A percentile compares a stretch with the other conserved stretches of the same genome.
Conservation (phyloP, 2,113 vertebrate genomes). For the Protomyctophum bolini region DNA sequence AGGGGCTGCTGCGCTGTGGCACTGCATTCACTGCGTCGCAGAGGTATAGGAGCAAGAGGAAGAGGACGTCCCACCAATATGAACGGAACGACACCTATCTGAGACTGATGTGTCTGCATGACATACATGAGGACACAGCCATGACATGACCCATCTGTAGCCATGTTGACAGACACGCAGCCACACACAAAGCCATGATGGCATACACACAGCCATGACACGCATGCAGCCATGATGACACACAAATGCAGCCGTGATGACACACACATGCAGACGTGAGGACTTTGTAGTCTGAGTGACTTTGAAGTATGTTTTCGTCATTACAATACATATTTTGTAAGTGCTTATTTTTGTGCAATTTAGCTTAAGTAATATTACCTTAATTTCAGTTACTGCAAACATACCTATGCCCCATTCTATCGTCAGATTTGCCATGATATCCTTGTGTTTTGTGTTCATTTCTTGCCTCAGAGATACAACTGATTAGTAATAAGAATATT, state of each 20-base stretch:
- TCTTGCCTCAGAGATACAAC: conserved; percentile 45
- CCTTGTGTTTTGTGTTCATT: conserved; percentile 38
- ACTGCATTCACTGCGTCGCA: conserved; percentile 89
- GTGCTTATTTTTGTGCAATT: not conserved
- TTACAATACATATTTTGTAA: not conserved
- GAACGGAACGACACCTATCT: conserved; percentile 66
- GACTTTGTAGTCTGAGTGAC: too few relatives aligned
- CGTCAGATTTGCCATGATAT: conserved; percentile 30
- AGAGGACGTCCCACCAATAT: conserved; percentile 62
- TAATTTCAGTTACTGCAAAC: too few relatives aligned
- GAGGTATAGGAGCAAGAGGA: conserved; percentile 63
- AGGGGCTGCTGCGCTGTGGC: conserved; percentile 95
- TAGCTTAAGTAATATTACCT: not conserved
- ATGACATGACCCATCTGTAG: conserved; percentile 4
- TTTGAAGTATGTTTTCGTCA: too few relatives aligned
- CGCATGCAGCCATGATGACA: too few relatives aligned
- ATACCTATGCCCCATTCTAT: not conserved
- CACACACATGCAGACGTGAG: too few relatives aligned
- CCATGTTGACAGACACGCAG: not conserved
- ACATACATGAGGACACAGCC: conserved; percentile 2
- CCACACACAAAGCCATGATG: too few relatives aligned
- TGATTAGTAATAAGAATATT: conserved; percentile 30
- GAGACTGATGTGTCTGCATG: conserved; percentile 1
- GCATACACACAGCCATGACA: too few relatives aligned
- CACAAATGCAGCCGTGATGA: too few relatives aligned